Conservation (phyloP, 2,888 invertebrate species). For the Metopia argyrocephala region DNA sequence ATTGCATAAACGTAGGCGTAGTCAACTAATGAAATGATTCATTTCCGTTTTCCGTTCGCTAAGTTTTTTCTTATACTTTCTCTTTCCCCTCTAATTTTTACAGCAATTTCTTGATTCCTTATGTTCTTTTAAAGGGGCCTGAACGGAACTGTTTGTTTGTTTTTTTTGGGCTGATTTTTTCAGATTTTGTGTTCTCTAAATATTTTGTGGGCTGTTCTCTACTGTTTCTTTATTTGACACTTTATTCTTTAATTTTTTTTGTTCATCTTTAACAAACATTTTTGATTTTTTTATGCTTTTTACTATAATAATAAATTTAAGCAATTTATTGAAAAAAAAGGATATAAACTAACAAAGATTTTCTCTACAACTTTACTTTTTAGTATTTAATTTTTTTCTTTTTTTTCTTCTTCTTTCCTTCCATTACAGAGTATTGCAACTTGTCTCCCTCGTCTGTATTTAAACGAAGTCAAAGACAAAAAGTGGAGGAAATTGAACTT, state of each 20-base stretch:
- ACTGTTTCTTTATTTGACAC: constrained; percentile 69
- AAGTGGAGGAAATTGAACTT: constrained; percentile 4
- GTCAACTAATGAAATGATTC: constrained; percentile 76
- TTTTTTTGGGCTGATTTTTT: constrained; percentile 25
- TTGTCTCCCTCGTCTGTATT: not conserved
- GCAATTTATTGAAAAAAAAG: constrained; percentile 7
- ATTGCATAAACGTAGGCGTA: constrained; percentile 58
- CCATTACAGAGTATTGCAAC: constrained; percentile 39
- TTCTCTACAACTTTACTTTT: not conserved
- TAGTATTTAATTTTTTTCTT: constrained; percentile 4
- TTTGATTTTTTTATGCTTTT: constrained; percentile 10
- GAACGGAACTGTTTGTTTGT: constrained; percentile 13
- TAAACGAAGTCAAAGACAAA: not conserved
- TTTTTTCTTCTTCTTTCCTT: constrained; percentile 7
- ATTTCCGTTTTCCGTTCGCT: constrained; percentile 74
- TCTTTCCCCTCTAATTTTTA: constrained; percentile 5
- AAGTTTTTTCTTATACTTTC: constrained; percentile 36
- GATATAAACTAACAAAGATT: not conserved
- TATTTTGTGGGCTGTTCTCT: constrained; percentile 36
- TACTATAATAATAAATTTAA: constrained; percentile 40
- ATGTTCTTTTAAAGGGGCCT: constrained; percentile 25
- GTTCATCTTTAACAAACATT: not conserved
- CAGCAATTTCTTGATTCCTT: constrained; percentile 2
- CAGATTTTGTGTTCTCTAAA: not conserved
- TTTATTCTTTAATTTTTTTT: constrained; percentile 67